Evolutionary conservation across 2,113 vertebrate genomes (phyloP).

Genomic region (Lota lota): DNA sequence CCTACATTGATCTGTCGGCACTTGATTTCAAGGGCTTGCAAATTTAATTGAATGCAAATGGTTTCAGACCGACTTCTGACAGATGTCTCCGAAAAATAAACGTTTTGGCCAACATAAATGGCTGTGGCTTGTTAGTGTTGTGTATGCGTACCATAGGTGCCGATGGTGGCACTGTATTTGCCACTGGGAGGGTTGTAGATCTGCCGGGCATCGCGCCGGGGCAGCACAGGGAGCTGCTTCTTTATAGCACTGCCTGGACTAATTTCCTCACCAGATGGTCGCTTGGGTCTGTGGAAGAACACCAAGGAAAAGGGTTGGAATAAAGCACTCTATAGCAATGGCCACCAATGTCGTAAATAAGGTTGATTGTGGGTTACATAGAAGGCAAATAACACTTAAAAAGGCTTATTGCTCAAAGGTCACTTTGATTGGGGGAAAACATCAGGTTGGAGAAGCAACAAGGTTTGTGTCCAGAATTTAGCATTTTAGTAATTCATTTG

Average conservation of each 20-base stretch:
- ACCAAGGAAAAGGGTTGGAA: not conserved
- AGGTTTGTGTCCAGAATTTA: too few relatives aligned
- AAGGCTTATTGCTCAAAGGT: too few relatives aligned
- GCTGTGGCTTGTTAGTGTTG: too few relatives aligned
- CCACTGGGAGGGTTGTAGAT: constrained; percentile 98
- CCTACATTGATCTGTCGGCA: not conserved
- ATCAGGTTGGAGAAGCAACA: too few relatives aligned
- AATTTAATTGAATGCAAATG: too few relatives aligned
- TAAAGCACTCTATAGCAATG: not conserved
- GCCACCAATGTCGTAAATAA: not conserved
- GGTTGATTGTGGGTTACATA: not conserved
- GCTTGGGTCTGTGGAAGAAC: constrained; percentile 78
- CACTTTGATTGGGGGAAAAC: too few relatives aligned
- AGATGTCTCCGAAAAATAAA: too few relatives aligned
- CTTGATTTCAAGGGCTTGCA: too few relatives aligned
- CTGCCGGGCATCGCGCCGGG: constrained; percentile 91
- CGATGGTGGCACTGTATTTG: constrained; percentile 92
- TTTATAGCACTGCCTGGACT: constrained; percentile 79
- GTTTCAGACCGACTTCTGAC: too few relatives aligned
- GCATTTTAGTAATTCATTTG: too few relatives aligned
- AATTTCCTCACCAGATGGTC: constrained; percentile 81
- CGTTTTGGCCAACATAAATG: too few relatives aligned
- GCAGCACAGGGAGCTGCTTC: constrained; percentile 80
- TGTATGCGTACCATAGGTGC: constrained; percentile 79
- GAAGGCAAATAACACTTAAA: too few relatives aligned